Evolutionary conservation across 2,797 vertebrate species (phyloP).

Genomic region (Paratrypauchen microcephalus): DNA sequence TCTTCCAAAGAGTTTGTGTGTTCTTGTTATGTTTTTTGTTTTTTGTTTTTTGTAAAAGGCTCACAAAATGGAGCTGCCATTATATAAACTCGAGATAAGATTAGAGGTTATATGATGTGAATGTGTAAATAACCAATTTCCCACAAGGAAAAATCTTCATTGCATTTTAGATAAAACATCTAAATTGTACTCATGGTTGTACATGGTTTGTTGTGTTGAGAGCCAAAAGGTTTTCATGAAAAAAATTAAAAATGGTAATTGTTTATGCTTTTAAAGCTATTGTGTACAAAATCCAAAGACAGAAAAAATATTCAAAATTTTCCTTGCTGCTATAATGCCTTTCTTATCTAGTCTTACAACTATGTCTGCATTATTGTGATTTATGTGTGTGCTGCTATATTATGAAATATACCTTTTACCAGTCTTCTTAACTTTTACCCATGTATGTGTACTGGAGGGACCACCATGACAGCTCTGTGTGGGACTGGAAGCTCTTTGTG

Average conservation of each 20-base stretch:
- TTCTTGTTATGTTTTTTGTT: conserved; percentile 41
- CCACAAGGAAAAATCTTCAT: conserved; percentile 33
- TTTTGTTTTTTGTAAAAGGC: conserved; percentile 25
- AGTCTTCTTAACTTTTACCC: conserved; percentile 84
- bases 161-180: conserved; percentile 43
- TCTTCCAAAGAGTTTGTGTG: conserved; percentile 57
- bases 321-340: conserved; percentile 92
- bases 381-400: conserved; percentile 98
- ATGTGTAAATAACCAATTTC: conserved; percentile 36
- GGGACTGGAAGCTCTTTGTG: conserved; percentile 87
- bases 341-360: conserved; percentile 90
- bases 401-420: conserved; percentile 90
- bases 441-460: conserved; percentile 80
- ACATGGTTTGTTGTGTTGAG: conserved; percentile 54
- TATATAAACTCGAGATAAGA: conserved; percentile 25
- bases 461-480: conserved; percentile 76
- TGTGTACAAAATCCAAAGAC: conserved; percentile 81
- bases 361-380: conserved; percentile 91
- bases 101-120: conserved; percentile 38
- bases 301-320: conserved; percentile 64
- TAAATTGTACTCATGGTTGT: conserved; percentile 39
- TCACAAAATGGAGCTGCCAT: conserved; percentile 49
- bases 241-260: conserved; percentile 65
- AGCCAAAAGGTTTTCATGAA: conserved; percentile 54
- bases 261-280: conserved; percentile 68